phyloP scores from a whole-genome alignment of 2,888 invertebrate genomes.

The Lasioglossum morio region DNA sequence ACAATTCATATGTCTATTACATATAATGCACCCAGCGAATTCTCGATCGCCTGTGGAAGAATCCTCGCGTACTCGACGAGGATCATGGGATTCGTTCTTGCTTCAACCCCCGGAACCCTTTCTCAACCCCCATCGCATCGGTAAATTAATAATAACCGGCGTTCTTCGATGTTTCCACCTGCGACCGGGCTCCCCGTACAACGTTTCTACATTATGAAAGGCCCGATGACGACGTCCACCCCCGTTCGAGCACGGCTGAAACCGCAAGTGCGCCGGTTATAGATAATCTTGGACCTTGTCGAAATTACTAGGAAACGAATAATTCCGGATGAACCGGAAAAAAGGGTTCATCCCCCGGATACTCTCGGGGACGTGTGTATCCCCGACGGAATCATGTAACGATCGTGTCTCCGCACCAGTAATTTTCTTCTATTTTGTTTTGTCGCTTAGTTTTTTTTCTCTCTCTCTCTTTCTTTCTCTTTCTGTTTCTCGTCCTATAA shows the following conservation, averaged over 20 bases:
- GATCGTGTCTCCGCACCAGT: not conserved
- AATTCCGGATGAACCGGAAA: constrained; percentile 48
- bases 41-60: not conserved
- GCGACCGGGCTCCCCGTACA: constrained; percentile 13
- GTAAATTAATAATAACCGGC: constrained; percentile 71
- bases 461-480: no score
- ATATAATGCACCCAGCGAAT: not conserved
- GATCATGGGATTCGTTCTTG: not conserved
- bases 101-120: constrained; percentile 49
- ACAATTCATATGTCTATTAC: not conserved
- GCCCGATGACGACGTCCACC: constrained; percentile 41
- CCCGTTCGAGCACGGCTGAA: constrained; percentile 16
- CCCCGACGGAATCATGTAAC: constrained; percentile 47
- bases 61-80: not conserved
- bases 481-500: not conserved
- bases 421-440: constrained; percentile 30
- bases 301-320: constrained; percentile 54
- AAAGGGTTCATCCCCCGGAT: constrained; percentile 49
- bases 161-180: constrained; percentile 44
- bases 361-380: not conserved
- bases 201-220: constrained; percentile 54
- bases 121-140: constrained; percentile 34
- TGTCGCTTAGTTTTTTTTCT: not conserved
- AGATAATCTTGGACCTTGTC: constrained; percentile 40
- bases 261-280: constrained; percentile 34